Percentiles rank a stretch among this genome's conserved stretches.
phyloP scores from a whole-genome alignment of 2,797 vertebrate species.

The Carduelis carduelis region DNA sequence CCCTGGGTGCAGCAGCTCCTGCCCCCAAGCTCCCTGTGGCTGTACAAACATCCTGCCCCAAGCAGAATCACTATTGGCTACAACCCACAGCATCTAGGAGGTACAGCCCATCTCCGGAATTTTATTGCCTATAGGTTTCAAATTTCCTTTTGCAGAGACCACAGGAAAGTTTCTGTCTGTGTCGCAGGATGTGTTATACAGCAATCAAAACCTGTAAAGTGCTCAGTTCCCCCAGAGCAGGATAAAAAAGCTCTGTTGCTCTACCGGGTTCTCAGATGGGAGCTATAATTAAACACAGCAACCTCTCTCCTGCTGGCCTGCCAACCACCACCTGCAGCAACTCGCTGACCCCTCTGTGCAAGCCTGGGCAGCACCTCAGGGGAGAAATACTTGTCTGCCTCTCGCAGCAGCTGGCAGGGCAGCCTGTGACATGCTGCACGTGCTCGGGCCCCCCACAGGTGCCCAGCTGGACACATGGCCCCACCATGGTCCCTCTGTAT shows the following conservation, averaged over 20 bases:
- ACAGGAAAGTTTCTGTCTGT: neutral
- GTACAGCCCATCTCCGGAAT: neutral
- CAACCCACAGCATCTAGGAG: neutral
- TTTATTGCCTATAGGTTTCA: neutral
- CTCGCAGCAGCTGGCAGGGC: neutral
- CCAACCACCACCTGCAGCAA: constrained; percentile 12
- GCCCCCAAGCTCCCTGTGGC: neutral
- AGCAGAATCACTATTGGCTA: rapidly evolving
- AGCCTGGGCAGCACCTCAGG: neutral
- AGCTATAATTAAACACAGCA: constrained; percentile 42
- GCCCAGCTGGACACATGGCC: neutral
- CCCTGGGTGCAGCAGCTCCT: neutral
- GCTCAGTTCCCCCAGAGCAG: neutral
- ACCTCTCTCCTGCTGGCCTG: neutral
- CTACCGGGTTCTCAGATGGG: neutral
- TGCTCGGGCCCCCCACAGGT: rapidly evolving
- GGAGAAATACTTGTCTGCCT: neutral
- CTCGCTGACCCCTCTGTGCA: rapidly evolving
- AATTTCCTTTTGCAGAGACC: neutral
- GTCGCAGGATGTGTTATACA: neutral
- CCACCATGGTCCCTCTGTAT: rapidly evolving
- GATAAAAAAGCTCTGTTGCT: neutral
- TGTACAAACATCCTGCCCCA: neutral
- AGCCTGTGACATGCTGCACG: neutral
- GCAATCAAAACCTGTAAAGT: neutral